phyloP scores from a whole-genome alignment of 2,888 invertebrate genomes.

The Patella pellucida region DNA sequence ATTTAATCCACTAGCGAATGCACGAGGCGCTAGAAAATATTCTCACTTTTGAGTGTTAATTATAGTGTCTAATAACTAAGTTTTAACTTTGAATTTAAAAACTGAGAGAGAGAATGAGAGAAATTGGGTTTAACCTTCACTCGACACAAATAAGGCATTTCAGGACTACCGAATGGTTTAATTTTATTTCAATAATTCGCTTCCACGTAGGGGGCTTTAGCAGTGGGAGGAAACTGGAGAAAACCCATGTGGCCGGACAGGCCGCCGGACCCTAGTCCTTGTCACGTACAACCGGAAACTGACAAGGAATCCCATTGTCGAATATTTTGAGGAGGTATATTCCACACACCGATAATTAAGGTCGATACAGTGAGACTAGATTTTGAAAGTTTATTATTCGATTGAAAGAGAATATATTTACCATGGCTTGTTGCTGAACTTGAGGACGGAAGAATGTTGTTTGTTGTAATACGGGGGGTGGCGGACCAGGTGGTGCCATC shows the following conservation, averaged over 20 bases:
- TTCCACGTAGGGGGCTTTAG: too few species aligned
- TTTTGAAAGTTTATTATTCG: not conserved
- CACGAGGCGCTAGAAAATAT: too few species aligned
- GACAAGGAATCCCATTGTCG: not conserved
- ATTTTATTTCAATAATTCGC: too few species aligned
- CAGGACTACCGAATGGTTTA: too few species aligned
- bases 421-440: slow-evolving; percentile 65
- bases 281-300: not conserved
- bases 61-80: not conserved
- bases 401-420: slow-evolving; percentile 13
- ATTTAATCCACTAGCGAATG: too few species aligned
- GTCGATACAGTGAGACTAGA: not conserved
- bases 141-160: too few species aligned
- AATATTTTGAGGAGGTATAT: too few species aligned
- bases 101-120: too few species aligned
- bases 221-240: not conserved
- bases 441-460: slow-evolving; percentile 72
- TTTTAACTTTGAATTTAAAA: not conserved
- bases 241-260: slow-evolving; percentile 17
- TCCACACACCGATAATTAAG: too few species aligned
- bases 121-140: too few species aligned
- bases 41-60: too few species aligned
- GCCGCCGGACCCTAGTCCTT: slow-evolving; percentile 16
- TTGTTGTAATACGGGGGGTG: slow-evolving; percentile 31
- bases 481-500: slow-evolving; percentile 17